Base-by-base conservation (phyloP, 2,888 invertebrate species). In the Oligia latruncula region DNA sequence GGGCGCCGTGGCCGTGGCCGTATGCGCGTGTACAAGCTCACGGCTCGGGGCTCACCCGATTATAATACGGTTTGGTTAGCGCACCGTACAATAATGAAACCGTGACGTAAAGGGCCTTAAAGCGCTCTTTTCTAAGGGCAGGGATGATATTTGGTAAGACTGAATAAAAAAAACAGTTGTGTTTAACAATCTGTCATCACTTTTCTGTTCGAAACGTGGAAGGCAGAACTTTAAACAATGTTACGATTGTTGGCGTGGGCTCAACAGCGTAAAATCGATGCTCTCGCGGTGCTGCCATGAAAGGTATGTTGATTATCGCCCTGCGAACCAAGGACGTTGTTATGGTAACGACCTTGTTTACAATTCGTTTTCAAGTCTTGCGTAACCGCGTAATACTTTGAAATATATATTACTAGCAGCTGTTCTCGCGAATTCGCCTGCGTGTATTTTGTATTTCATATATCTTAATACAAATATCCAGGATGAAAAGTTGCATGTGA, bases 241-340 rank as follows among this genome's bases (percentile, higher is more conserved):
- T 87, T 78, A 83, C 78, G 71, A 71, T 64, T 71, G 23, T 87
- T 84, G 84, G 84, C 84, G 46, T 49, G n/a, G 17, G 49, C 13
- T 84, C 84, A 84, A 84, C 20, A 17, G 49, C 49, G 64, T 84
- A 74, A 74, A 87, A 85, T 85, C 64, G 70, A 73, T 72, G 49
- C 55, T 52, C 29, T 65, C 52, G 46, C 29, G 43, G 20, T 67
- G 66, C 49, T 67, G 8, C 72, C 62, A 71, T 71, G 66, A 60
- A 60, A 71, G 55, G 62, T n/a, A 68, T 75, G 66, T 79, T 65
- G 68, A 64, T 60, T 67, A 76, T 62, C 73, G 70, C 29, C 46
- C 15, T 49, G 43, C 29, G 8, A 66, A 29, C n/a, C 66, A 86
- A 78, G 80, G 80, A 65, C 74, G 78, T 78, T 60, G 52, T n/a